Evolutionary conservation across 2,113 vertebrate species (phyloP), one percentile per base, ranked within the genome.

Genomic region (Phrynocephalus versicolor): DNA sequence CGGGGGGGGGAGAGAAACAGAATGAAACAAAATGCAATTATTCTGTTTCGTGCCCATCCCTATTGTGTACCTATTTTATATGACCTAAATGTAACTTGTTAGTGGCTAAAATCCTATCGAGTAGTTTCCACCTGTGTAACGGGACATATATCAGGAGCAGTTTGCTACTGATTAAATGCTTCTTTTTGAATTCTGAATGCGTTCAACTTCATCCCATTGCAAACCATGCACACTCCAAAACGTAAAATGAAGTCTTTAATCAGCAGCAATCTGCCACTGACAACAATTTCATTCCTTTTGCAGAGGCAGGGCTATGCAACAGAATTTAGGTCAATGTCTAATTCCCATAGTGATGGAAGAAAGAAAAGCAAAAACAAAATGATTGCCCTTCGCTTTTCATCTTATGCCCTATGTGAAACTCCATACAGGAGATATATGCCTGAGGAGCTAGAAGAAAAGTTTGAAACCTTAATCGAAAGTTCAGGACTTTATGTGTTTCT

Each of bases 301-400:
- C 45, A 51, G 5, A 51, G 45, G 10, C 39, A 12, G 60, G 30
- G 70, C 0, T 72, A 78, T 76, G 70, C 1, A 30, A 0, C 9
- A 65, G 45, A 10, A 5, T 51, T 51, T 51, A 6, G 45, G 45
- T 64, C 1, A 82, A 69, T 67, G 51, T 67, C 3, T 51, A 86
- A 87, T 71, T 85, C 79, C 64, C 57, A n/a, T 27, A 1, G 0
- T 81, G 74, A 70, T 5, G 16, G 16, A 21, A 16, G 41, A 72
- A 35, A 25, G 16, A 0, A 13, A 70, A 60, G 39, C 10, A 87
- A 83, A 23, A 75, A n/a, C n/a, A 85, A 81, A 85, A 19, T 15
- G 65, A 88, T 79, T 27, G 69, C 72, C n/a, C n/a, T 21, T 9
- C 7, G 4, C 67, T 87, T 79, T 79, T 87, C 74, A 10, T 71